Base-by-base conservation (phyloP, 2,888 invertebrate species). In the Drosophila birchii region DNA sequence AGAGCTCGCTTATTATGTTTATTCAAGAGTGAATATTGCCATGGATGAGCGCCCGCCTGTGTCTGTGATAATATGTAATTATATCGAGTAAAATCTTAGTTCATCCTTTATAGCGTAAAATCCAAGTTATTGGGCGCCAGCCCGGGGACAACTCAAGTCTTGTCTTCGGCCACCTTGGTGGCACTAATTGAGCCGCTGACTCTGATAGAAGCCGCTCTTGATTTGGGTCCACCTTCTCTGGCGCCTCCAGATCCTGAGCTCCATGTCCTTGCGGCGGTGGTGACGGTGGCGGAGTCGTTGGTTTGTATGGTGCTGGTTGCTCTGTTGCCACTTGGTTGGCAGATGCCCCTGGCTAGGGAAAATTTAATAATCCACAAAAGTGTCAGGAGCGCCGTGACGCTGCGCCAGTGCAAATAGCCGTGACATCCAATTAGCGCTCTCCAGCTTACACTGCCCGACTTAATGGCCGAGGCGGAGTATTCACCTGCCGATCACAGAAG, bases 391-490 rank as follows among this genome's bases (percentile, higher is more conserved):
- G 83, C 77, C 71, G 79, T 72, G 67, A 79, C 75, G 74, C 77
- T 83, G 61, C 74, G 75, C 81, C 88, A 88, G 56, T 76, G 82
- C 55, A 73, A 80, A 76, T 62, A 79, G 75, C 78, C 81, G 34
- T 76, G 76, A 78, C 78, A 87, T 67, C 90, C 87, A 86, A 86
- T 89, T 88, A 86, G 78, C 68, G 79, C 66, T 69, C 75, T 79
- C 89, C 87, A 85, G 82, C 85, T 89, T 81, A 85, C 79, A 58
- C 90, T 77, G 57, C 68, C 86, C 44, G 92, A 92, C 79, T 92
- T 92, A 79, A 92, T 92, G 68, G 92, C 92, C 53, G 92, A 92
- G 53, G 93, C 92, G 36, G 92, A 93, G 72, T 92, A 92, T 87
- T 92, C 92, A 79, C 92, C 92, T 92, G 85, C 54, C 58, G 72